A percentile compares a stretch with the other conserved stretches of the same genome.
These are phyloP conservation scores for Eidolon helvum DNA, from an alignment of 2,113 vertebrate genomes.

Conservation along the genomic window DNA sequence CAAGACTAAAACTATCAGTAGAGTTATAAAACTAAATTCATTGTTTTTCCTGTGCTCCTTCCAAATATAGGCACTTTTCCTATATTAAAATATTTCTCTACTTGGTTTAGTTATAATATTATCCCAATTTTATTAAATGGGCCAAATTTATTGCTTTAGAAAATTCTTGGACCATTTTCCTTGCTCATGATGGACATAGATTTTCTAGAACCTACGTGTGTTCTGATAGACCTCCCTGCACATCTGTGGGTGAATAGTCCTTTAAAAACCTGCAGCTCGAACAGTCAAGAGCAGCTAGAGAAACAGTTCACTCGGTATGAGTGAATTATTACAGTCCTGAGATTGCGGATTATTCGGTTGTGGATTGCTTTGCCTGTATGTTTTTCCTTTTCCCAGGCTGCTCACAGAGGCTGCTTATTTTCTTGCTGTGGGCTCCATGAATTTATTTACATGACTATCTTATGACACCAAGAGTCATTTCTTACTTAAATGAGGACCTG, in stretches of 20 bases:
- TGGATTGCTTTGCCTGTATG: background rate
- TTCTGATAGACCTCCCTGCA: background rate
- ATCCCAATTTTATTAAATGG: background rate
- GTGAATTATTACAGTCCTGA: background rate
- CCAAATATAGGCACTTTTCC: background rate
- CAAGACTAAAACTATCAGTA: background rate
- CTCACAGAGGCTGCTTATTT: background rate
- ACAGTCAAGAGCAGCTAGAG: background rate
- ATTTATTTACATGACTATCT: background rate
- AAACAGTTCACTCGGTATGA: background rate
- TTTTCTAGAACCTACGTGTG: background rate
- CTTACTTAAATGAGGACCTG: background rate
- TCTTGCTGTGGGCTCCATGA: background rate
- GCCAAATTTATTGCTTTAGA: background rate
- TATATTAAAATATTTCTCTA: background rate
- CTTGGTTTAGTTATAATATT: background rate
- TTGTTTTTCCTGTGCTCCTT: background rate
- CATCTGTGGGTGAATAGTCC: background rate
- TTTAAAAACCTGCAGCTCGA: background rate
- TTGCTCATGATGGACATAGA: background rate
- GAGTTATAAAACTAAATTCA: background rate
- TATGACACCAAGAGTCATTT: slow-evolving; percentile 8
- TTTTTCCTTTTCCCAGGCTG: background rate
- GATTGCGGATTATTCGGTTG: background rate
- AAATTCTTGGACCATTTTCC: background rate